Conservation (phyloP, 2,888 invertebrate species). For the Tricholauxania praeusta region DNA sequence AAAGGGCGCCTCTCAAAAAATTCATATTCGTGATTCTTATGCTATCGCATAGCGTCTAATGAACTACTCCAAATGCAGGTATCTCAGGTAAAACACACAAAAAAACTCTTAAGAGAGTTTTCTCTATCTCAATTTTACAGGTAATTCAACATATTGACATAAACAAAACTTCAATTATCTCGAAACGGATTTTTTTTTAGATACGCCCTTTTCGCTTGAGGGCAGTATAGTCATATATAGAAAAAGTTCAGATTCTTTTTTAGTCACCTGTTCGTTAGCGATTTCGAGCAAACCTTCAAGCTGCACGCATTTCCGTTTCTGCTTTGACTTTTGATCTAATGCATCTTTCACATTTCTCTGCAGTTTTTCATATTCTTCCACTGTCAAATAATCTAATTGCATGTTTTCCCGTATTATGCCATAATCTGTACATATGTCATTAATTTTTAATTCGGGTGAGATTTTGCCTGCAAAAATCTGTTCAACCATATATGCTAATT, state of each 20-base stretch:
- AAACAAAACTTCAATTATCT: too few relatives aligned
- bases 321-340: slow-evolving; percentile 49
- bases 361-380: slow-evolving; percentile 58
- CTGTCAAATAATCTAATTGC: slow-evolving; percentile 61
- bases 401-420: slow-evolving; percentile 63
- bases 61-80: too few relatives aligned
- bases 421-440: slow-evolving; percentile 59
- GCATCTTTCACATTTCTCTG: slow-evolving; percentile 49
- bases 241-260: background rate
- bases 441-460: slow-evolving; percentile 45
- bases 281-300: slow-evolving; percentile 61
- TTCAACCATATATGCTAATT: slow-evolving; percentile 57
- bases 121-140: too few relatives aligned
- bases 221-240: background rate
- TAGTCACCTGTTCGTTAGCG: slow-evolving; percentile 59
- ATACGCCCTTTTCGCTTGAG: too few relatives aligned
- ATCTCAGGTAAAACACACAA: too few relatives aligned
- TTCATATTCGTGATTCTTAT: too few relatives aligned
- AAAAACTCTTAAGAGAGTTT: too few relatives aligned
- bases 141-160: too few relatives aligned
- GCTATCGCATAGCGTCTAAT: too few relatives aligned
- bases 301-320: slow-evolving; percentile 57
- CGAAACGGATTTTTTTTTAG: too few relatives aligned
- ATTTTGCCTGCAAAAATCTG: slow-evolving; percentile 54
- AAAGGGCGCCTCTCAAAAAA: too few relatives aligned